phyloP scores from a whole-genome alignment of 2,797 vertebrate genomes.

The Enteromius afrohamiltoni region DNA sequence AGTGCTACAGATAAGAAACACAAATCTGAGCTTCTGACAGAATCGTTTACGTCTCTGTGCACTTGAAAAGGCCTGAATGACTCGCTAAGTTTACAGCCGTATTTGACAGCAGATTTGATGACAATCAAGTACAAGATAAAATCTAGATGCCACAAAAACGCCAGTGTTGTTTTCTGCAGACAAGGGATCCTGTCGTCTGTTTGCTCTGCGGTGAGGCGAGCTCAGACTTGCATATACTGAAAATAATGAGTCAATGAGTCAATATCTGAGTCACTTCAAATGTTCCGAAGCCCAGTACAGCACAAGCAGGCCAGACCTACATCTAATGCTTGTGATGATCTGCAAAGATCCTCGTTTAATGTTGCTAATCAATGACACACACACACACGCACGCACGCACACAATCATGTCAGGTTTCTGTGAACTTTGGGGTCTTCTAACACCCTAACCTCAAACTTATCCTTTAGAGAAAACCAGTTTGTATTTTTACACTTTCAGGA shows the following conservation, averaged over 20 bases:
- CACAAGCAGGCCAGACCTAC: background rate
- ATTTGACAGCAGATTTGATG: background rate
- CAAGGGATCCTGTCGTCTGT: background rate
- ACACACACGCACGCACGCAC: background rate
- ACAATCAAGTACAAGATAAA: background rate
- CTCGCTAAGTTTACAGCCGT: background rate
- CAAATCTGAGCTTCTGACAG: background rate
- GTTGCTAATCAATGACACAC: background rate
- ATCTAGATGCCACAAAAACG: background rate
- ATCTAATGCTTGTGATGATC: background rate
- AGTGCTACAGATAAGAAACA: background rate
- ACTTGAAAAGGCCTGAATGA: background rate
- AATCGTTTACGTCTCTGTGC: background rate
- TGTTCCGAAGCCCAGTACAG: background rate
- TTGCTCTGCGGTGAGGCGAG: background rate
- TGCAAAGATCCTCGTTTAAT: background rate
- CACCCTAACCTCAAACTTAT: background rate
- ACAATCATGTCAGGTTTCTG: background rate
- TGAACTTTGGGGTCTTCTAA: background rate
- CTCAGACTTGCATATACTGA: background rate
- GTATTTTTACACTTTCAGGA: no score
- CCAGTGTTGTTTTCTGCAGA: background rate
- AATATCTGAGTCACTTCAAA: conserved; percentile 5
- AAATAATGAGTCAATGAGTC: background rate
- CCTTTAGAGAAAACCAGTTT: background rate